These are phyloP conservation scores for Echeneis naucrates DNA, from an alignment of 2,797 vertebrate species.

Conservation along the genomic window DNA sequence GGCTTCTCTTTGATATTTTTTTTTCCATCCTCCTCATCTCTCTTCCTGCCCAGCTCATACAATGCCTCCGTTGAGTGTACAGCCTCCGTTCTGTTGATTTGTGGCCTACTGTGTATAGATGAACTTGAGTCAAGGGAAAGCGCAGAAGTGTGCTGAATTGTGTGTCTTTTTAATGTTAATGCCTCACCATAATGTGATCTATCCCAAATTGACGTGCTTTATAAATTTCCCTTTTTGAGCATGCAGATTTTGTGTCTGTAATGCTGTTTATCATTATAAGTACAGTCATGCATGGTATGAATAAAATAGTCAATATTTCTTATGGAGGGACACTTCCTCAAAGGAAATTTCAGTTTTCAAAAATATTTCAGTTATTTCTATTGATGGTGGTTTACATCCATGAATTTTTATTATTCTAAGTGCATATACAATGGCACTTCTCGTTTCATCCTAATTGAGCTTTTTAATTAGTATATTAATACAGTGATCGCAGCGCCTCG, in stretches of 20 bases:
- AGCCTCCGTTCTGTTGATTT: constrained; percentile 26
- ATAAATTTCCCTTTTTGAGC: constrained; percentile 13
- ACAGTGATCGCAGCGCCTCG: not conserved
- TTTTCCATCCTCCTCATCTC: constrained; percentile 59
- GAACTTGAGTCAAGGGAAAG: not conserved
- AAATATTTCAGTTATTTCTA: constrained; percentile 17
- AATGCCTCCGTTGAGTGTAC: constrained; percentile 63
- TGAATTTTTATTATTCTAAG: not conserved
- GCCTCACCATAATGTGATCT: constrained; percentile 13
- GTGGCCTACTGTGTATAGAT: constrained; percentile 11
- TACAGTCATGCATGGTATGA: no score
- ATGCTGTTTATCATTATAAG: constrained; percentile 35
- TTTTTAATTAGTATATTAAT: not conserved
- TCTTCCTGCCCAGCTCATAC: constrained; percentile 64
- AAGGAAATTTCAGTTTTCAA: constrained; percentile 31
- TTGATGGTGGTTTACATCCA: not conserved
- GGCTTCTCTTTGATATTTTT: constrained; percentile 77
- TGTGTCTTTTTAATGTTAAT: not conserved
- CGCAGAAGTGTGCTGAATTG: constrained; percentile 10
- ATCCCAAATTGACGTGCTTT: constrained; percentile 21
- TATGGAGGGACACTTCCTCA: constrained; percentile 5
- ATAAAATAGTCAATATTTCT: constrained; percentile 24
- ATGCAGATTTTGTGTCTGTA: constrained; percentile 1
- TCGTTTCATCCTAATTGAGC: not conserved
- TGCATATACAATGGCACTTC: not conserved